Conservation (phyloP, 1,140 invertebrate species). For the Streblospio benedicti region DNA sequence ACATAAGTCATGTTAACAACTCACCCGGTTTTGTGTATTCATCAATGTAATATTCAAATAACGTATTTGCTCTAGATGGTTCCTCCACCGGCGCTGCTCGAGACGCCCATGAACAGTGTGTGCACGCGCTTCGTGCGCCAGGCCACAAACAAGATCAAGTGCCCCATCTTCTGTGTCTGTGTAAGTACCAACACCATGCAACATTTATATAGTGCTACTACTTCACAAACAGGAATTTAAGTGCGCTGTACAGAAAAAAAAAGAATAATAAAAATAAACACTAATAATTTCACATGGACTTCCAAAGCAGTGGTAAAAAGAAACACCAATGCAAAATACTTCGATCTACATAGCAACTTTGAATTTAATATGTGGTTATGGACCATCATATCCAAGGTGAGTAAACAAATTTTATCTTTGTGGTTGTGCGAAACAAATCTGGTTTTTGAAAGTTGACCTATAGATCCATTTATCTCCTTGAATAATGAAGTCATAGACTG, state of each 20-base stretch:
- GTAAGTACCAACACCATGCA: slow-evolving; percentile 40
- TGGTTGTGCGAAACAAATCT: not conserved
- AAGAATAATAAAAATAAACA: too few species aligned
- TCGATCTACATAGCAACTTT: not conserved
- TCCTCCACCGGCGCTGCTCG: slow-evolving; percentile 77
- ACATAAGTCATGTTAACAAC: too few species aligned
- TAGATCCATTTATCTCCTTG: too few species aligned
- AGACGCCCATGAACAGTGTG: slow-evolving; percentile 94
- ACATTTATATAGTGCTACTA: too few species aligned
- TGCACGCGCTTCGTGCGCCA: slow-evolving; percentile 93
- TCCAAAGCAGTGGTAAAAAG: too few species aligned
- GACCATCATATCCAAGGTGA: not conserved
- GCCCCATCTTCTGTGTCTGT: slow-evolving; percentile 95
- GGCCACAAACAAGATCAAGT: slow-evolving; percentile 98
- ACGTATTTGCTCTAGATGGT: slow-evolving; percentile 53
- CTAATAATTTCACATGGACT: too few species aligned
- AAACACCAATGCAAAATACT: not conserved
- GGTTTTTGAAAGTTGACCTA: too few species aligned
- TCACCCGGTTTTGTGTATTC: too few species aligned
- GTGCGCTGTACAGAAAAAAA: too few species aligned
- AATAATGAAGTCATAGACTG: too few species aligned
- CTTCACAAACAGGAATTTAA: too few species aligned
- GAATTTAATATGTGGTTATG: not conserved
- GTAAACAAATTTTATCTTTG: not conserved
- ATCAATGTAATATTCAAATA: not conserved